Evolutionary conservation across 2,113 vertebrate genomes (phyloP).

Genomic region (Dinomys branickii): DNA sequence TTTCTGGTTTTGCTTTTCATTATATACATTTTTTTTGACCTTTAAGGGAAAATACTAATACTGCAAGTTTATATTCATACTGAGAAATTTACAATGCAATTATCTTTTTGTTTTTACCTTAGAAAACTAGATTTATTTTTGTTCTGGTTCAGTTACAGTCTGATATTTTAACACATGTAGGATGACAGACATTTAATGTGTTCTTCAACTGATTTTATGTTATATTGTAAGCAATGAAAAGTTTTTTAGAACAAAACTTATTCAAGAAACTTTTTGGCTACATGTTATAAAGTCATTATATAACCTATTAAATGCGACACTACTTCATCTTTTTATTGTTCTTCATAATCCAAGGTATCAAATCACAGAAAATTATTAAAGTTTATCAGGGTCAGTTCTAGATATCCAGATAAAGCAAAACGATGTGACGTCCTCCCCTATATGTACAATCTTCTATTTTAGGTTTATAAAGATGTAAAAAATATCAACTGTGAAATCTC

Average conservation of each 20-base stretch:
- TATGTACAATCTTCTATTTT: background rate
- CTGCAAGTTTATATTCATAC: background rate
- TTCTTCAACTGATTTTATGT: background rate
- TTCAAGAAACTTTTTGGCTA: background rate
- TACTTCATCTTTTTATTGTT: background rate
- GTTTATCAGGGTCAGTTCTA: background rate
- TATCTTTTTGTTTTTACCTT: background rate
- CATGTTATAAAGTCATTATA: background rate
- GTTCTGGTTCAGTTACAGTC: background rate
- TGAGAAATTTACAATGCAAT: background rate
- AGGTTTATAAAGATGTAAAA: background rate
- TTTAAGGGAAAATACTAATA: background rate
- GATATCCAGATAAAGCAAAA: background rate
- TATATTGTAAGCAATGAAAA: slow-evolving; percentile 30
- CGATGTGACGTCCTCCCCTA: background rate
- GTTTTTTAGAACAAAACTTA: background rate
- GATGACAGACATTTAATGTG: background rate
- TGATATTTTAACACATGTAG: background rate
- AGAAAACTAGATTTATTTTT: slow-evolving; percentile 31
- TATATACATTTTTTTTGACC: background rate
- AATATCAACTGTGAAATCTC: background rate
- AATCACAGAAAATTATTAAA: background rate
- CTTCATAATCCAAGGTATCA: background rate
- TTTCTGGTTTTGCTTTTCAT: background rate
- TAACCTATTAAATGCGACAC: background rate